Evolutionary conservation across 2,888 invertebrate genomes (phyloP).

Genomic region (Thecocarcelia acutangulata): DNA sequence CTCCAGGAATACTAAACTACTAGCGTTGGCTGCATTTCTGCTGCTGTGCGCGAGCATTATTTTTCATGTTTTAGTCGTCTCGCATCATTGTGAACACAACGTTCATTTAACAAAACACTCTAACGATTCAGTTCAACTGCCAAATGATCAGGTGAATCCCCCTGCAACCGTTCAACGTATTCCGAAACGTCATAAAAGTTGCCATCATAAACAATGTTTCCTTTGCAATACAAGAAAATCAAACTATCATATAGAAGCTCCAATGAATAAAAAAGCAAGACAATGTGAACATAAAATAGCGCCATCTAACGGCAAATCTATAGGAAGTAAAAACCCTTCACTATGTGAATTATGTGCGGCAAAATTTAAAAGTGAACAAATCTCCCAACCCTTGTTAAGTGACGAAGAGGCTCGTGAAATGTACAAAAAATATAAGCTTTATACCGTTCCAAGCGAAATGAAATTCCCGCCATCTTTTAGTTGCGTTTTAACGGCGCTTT

Average conservation of each 20-base stretch:
- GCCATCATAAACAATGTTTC: background rate
- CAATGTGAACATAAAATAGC: background rate
- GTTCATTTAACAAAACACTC: background rate
- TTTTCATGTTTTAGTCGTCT: slow-evolving; percentile 27
- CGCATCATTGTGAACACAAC: background rate
- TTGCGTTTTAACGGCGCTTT: slow-evolving; percentile 69
- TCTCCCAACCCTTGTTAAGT: slow-evolving; percentile 40
- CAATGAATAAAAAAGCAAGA: background rate
- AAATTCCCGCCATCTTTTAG: slow-evolving; percentile 75
- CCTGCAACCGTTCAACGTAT: background rate
- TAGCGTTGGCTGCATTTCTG: slow-evolving; percentile 25
- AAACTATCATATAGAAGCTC: background rate
- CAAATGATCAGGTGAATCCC: background rate
- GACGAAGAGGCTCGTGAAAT: slow-evolving; percentile 73
- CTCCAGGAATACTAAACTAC: slow-evolving; percentile 59
- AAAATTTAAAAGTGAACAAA: background rate
- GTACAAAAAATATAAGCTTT: slow-evolving; percentile 72
- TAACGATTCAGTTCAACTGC: too few species aligned
- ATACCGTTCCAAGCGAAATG: slow-evolving; percentile 75
- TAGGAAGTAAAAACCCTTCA: background rate
- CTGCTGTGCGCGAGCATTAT: slow-evolving; percentile 54
- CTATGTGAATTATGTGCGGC: slow-evolving; percentile 49
- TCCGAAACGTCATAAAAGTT: background rate
- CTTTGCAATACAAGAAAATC: background rate
- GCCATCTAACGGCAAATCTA: background rate